phyloP scores from a whole-genome alignment of 1,140 invertebrate genomes.

The Colletes latitarsis region DNA sequence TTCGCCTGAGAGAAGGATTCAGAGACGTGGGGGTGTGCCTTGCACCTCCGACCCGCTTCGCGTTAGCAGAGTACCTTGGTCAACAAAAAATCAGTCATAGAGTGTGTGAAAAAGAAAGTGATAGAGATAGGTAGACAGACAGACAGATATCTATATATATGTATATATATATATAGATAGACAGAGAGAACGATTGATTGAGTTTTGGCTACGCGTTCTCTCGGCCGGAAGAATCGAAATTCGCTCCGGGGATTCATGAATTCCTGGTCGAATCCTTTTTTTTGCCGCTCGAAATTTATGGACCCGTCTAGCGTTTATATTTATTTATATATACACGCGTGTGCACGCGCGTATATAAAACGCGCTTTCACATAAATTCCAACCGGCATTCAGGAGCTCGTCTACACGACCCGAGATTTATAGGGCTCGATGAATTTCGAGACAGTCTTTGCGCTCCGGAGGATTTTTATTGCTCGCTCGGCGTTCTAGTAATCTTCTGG shows the following conservation, averaged over 20 bases:
- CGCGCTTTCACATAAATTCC: slow-evolving; percentile 14
- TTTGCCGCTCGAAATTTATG: slow-evolving; percentile 8
- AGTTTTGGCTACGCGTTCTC: slow-evolving; percentile 44
- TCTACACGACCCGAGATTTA: not conserved
- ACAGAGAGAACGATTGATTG: slow-evolving; percentile 32
- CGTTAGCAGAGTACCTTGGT: slow-evolving; percentile 43
- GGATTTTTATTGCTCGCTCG: too few relatives aligned
- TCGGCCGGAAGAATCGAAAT: slow-evolving; percentile 21
- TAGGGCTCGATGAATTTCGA: not conserved
- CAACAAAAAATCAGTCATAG: slow-evolving; percentile 48
- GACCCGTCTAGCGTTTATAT: slow-evolving; percentile 3
- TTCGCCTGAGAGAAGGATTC: slow-evolving; percentile 21
- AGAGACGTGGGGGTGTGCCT: slow-evolving; percentile 38
- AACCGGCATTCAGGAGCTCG: not conserved
- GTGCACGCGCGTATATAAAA: too few relatives aligned
- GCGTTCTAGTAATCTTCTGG: too few relatives aligned
- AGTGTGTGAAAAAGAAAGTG: slow-evolving; percentile 15
- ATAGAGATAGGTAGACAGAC: slow-evolving; percentile 29
- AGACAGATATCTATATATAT: too few relatives aligned
- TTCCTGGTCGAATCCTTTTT: not conserved
- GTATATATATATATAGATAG: not conserved
- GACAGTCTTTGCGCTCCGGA: not conserved
- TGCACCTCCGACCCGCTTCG: slow-evolving; percentile 77
- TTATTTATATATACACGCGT: not conserved
- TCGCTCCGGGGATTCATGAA: slow-evolving; percentile 32